Evolutionary conservation across 2,888 invertebrate species (phyloP).

Genomic region (Scelioninae gen. 2): DNA sequence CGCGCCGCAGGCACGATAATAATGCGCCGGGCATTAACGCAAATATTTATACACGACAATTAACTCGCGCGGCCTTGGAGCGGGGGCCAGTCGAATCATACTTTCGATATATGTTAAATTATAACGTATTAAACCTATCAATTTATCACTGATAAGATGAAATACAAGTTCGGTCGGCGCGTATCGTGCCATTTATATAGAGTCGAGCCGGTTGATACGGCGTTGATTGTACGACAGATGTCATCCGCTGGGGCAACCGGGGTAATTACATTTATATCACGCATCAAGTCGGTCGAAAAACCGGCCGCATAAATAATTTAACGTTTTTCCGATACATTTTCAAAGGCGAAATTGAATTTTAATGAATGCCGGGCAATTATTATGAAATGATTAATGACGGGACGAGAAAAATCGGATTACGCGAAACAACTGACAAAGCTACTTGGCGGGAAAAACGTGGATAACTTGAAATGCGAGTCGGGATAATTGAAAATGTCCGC

Average conservation of each 20-base stretch:
- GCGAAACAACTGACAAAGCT: too few species aligned
- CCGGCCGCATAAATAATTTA: conserved; percentile 42
- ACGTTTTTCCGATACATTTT: conserved; percentile 48
- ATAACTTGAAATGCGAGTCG: too few species aligned
- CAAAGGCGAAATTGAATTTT: conserved; percentile 47
- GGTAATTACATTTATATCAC: conserved; percentile 52
- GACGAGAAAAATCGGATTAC: too few species aligned
- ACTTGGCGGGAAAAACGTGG: too few species aligned
- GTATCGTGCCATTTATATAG: conserved; percentile 49
- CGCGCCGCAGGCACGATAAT: conserved; percentile 33
- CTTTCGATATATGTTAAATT: conserved; percentile 53
- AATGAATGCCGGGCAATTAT: conserved; percentile 43
- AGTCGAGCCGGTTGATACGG: conserved; percentile 21
- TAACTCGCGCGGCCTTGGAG: conserved; percentile 45
- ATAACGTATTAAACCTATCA: conserved; percentile 55
- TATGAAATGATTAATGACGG: conserved; percentile 45
- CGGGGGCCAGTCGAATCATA: conserved; percentile 31
- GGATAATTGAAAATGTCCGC: too few species aligned
- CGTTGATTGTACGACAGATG: conserved; percentile 55
- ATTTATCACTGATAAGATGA: conserved; percentile 58
- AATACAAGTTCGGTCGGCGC: conserved; percentile 51
- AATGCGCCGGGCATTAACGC: conserved; percentile 49
- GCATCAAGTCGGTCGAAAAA: conserved; percentile 11
- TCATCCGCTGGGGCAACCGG: conserved; percentile 40
- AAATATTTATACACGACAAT: conserved; percentile 58